Conservation (phyloP, 2,113 vertebrate species). For the Oreochromis tanganicae region DNA sequence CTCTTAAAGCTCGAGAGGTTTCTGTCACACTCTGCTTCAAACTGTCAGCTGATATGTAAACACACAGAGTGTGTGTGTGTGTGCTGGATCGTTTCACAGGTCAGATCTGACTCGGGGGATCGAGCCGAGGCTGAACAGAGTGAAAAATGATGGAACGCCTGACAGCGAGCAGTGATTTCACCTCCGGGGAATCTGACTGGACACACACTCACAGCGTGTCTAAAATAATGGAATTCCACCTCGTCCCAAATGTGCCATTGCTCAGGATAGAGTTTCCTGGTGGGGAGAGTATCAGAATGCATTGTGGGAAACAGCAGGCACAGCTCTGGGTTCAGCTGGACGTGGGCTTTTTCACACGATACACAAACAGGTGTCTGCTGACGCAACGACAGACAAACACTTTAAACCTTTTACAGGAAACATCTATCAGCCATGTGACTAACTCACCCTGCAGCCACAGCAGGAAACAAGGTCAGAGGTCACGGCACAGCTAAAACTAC, state of each 20-base stretch:
- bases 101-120: not conserved
- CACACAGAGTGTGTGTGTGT: rapidly evolving
- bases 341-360: not conserved
- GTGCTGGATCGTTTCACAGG: not conserved
- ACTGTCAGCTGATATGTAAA: not conserved
- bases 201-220: not conserved
- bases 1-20: not conserved
- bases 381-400: not conserved
- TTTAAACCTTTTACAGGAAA: not conserved
- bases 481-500: not conserved
- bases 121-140: not conserved
- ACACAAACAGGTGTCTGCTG: not conserved
- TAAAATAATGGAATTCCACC: conserved; percentile 7
- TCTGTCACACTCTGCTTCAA: not conserved
- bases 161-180: conserved; percentile 22
- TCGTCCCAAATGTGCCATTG: not conserved
- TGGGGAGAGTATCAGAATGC: not conserved
- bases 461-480: not conserved
- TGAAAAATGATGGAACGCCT: not conserved
- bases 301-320: conserved; percentile 12
- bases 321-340: not conserved
- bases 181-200: conserved; percentile 16
- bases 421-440: rapidly evolving
- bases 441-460: not conserved
- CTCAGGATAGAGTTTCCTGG: conserved; percentile 23